These are phyloP conservation scores for Rhagonycha lutea DNA, from an alignment of 2,888 invertebrate species.

Conservation along the genomic window DNA sequence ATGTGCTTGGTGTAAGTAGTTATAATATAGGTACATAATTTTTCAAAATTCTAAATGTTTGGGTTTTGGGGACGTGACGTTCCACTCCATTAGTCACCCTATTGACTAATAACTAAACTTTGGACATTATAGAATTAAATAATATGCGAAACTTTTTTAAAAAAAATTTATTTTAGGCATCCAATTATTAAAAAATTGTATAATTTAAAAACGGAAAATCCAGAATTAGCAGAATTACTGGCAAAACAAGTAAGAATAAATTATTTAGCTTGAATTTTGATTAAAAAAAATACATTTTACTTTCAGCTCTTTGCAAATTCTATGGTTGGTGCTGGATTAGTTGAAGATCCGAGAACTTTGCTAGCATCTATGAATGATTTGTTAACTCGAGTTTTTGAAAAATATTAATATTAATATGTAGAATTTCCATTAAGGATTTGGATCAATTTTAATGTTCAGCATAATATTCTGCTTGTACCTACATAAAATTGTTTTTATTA, in stretches of 20 bases:
- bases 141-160: neutral
- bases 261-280: neutral
- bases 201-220: slow-evolving; percentile 72
- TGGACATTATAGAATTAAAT: no score
- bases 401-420: slow-evolving; percentile 46
- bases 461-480: neutral
- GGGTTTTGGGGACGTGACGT: no score
- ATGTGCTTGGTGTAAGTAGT: no score
- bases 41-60: no score
- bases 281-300: slow-evolving; percentile 30
- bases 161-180: slow-evolving; percentile 63
- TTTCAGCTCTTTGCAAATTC: slow-evolving; percentile 86
- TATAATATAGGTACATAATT: no score
- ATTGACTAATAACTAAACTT: no score
- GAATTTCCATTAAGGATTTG: neutral
- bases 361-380: slow-evolving; percentile 87
- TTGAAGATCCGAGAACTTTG: slow-evolving; percentile 87
- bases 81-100: no score
- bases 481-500: neutral
- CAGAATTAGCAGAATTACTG: slow-evolving; percentile 80
- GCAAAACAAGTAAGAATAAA: slow-evolving; percentile 72
- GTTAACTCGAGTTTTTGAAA: slow-evolving; percentile 78
- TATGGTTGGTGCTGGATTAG: slow-evolving; percentile 92
- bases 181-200: slow-evolving; percentile 87
- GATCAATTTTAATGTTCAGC: neutral